These are phyloP conservation scores for Cyaniris semiargus DNA, from an alignment of 2,888 invertebrate genomes.

Conservation along the genomic window DNA sequence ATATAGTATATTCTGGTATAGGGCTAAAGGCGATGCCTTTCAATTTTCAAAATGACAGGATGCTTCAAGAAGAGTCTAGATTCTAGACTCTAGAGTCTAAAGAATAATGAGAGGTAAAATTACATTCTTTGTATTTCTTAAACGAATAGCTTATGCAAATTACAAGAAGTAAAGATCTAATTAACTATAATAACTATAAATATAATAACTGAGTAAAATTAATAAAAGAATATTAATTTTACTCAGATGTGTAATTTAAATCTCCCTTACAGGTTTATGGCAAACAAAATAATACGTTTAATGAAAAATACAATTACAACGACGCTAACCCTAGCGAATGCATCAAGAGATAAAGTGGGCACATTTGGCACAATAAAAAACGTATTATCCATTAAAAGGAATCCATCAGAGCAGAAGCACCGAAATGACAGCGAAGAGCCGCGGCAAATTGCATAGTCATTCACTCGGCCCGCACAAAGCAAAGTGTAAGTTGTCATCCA, in stretches of 20 bases:
- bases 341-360: not conserved
- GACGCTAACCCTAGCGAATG: not conserved
- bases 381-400: conserved; percentile 34
- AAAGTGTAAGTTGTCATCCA: conserved; percentile 69
- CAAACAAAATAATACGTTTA: not conserved
- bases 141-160: not conserved
- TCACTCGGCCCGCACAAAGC: conserved; percentile 64
- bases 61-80: not conserved
- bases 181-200: too few relatives aligned
- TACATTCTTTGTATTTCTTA: too few relatives aligned
- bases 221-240: not conserved
- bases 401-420: conserved; percentile 45
- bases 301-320: not conserved
- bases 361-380: conserved; percentile 3
- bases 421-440: conserved; percentile 49
- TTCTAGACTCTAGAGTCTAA: too few relatives aligned
- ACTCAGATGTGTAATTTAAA: not conserved
- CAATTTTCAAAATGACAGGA: not conserved
- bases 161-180: not conserved
- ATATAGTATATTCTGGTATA: too few relatives aligned
- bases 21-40: too few relatives aligned
- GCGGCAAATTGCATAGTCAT: conserved; percentile 67
- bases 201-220: too few relatives aligned
- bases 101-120: too few relatives aligned
- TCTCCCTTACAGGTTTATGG: not conserved